Evolutionary conservation across 1,140 invertebrate species (phyloP).

Genomic region (Lutraria rhynchaena): DNA sequence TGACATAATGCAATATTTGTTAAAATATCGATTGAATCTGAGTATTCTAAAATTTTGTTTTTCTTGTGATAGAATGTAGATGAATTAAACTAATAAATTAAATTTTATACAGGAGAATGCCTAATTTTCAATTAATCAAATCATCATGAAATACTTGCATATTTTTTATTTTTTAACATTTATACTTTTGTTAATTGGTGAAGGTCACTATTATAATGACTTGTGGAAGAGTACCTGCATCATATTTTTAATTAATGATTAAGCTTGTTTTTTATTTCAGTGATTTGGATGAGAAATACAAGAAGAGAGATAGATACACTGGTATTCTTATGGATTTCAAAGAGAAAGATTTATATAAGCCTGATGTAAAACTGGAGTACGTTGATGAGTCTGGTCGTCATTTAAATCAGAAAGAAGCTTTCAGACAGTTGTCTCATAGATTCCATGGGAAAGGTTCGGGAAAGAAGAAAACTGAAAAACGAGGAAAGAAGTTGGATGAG

Average conservation of each 20-base stretch:
- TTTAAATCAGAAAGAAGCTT: constrained; percentile 97
- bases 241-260: not conserved
- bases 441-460: constrained; percentile 99
- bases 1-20: too few species aligned
- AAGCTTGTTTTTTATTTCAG: constrained; percentile 80
- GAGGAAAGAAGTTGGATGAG: constrained; percentile 97
- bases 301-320: constrained; percentile 89
- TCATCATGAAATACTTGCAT: not conserved
- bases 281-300: constrained; percentile 91
- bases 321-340: constrained; percentile 96
- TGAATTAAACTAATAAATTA: too few species aligned
- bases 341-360: constrained; percentile 96
- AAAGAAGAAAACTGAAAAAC: constrained; percentile 99
- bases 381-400: constrained; percentile 97
- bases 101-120: too few species aligned
- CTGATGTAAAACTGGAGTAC: constrained; percentile 98
- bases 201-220: too few species aligned
- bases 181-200: not conserved
- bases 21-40: too few species aligned
- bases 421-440: constrained; percentile 94
- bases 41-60: too few species aligned
- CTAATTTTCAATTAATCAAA: too few species aligned
- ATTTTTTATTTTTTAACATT: not conserved
- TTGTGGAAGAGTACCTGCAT: not conserved
- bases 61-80: too few species aligned